phyloP scores from a whole-genome alignment of 2,113 vertebrate species.

The Indicator maculatus region DNA sequence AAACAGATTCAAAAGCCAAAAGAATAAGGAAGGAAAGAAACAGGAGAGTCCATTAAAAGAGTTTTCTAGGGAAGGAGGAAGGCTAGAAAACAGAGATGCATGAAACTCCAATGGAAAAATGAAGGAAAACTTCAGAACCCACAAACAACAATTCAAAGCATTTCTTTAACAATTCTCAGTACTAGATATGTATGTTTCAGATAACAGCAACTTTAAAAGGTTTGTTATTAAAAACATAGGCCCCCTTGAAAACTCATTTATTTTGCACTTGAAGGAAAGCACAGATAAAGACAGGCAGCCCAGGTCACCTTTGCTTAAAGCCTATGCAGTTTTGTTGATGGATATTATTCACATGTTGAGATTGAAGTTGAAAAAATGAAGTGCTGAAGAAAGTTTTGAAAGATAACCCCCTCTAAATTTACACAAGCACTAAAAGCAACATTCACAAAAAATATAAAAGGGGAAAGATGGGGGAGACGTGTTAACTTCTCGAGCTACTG shows the following conservation, averaged over 20 bases:
- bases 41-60: neutral
- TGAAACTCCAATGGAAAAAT: neutral
- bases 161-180: slow-evolving; percentile 1
- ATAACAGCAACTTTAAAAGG: neutral
- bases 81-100: neutral
- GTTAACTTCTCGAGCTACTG: neutral
- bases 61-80: neutral
- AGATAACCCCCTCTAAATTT: neutral
- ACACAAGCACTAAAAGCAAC: neutral
- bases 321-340: neutral
- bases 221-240: neutral
- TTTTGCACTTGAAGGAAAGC: slow-evolving; percentile 4
- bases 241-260: neutral
- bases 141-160: neutral
- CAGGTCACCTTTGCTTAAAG: neutral
- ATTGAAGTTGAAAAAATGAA: neutral
- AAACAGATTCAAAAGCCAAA: neutral
- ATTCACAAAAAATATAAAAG: neutral
- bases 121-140: neutral
- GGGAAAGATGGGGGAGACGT: fast-evolving
- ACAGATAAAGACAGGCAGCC: neutral
- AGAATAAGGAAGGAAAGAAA: neutral
- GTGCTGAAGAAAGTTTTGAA: neutral
- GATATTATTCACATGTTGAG: neutral
- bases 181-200: neutral